These are phyloP conservation scores for Caradrina kadenii DNA, from an alignment of 2,888 invertebrate genomes.

Conservation along the genomic window DNA sequence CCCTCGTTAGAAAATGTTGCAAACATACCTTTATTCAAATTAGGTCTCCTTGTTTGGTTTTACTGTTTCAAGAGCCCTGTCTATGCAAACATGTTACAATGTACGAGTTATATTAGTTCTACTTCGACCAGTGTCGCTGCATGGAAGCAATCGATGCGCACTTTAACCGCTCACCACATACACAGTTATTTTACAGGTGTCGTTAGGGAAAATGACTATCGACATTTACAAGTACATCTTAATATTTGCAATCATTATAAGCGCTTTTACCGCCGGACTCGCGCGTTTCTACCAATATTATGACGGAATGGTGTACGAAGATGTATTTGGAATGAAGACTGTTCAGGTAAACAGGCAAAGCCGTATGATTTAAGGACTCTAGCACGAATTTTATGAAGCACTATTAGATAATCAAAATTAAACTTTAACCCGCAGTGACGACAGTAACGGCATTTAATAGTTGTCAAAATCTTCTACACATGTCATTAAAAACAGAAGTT, in stretches of 20 bases:
- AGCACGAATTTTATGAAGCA: constrained; percentile 2
- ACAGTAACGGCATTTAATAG: constrained; percentile 54
- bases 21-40: constrained; percentile 64
- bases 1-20: constrained; percentile 68
- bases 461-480: constrained; percentile 39
- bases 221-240: constrained; percentile 92
- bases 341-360: constrained; percentile 75
- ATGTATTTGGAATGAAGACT: constrained; percentile 90
- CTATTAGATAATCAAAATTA: constrained; percentile 39
- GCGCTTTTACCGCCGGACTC: constrained; percentile 91
- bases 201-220: constrained; percentile 92
- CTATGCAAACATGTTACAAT: constrained; percentile 41
- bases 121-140: constrained; percentile 17
- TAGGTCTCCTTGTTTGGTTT: constrained; percentile 56
- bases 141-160: constrained; percentile 37
- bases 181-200: constrained; percentile 84
- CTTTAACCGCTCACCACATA: constrained; percentile 35
- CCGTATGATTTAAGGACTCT: constrained; percentile 13
- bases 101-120: constrained; percentile 30
- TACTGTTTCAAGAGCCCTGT: constrained; percentile 56
- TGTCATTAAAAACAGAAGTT: constrained; percentile 53
- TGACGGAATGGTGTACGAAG: constrained; percentile 91
- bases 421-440: constrained; percentile 51
- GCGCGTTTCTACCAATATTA: constrained; percentile 92
- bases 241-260: constrained; percentile 91